Evolutionary conservation across 30 jellyfish, hydroid and myxozoan species (phyloP), one percentile per base, ranked within the genome.

Genomic region (Pelagia noctiluca): DNA sequence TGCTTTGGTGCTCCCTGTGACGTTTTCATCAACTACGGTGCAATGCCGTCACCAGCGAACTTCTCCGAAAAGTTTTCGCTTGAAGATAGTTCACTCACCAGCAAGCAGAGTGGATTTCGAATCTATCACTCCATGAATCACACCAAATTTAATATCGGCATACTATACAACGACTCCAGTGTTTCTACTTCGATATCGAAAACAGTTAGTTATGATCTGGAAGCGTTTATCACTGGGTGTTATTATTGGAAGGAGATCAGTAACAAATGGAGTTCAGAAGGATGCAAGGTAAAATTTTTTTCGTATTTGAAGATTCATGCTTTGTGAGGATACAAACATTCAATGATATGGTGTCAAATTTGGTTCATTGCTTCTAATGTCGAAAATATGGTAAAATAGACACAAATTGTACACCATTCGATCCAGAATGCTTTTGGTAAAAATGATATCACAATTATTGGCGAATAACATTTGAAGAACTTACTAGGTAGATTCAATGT

Each of bases 211-310:
- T 66, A 73, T 22, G 85, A 66, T 5, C 22, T 89, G 50, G 75
- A 65, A 62, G 26, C 72, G 2, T 82, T 57, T 64, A 49, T 54
- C 18, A 68, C 91, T 13, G 90, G 95, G 3, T 89, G 97, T 66
- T 77, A 75, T 42, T 89, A 75, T 75, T 89, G 91, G 91, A 49
- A 89, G 29, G 86, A 64, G 54, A 42, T 23, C 5, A 36, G 26
- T 2, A 62, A 34, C 10, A n/a, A 13, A 1, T 89, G 97, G 97
- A 68, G 88, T 42, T 60, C 82, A 29, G 90, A 76, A 18, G 97
- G 97, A 0, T 89, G 97, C 69, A 35, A 33, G 91, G 97, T 89
- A 65, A 42, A 63, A 8, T 0, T 1, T 8, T 13, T 12, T 1
- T 47, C 8, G 13, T 19, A 26, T 1, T 30, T n/a, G 37, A 22